Evolutionary conservation across 2,797 vertebrate species (phyloP).

Genomic region (Pangasius sanitwongsei): DNA sequence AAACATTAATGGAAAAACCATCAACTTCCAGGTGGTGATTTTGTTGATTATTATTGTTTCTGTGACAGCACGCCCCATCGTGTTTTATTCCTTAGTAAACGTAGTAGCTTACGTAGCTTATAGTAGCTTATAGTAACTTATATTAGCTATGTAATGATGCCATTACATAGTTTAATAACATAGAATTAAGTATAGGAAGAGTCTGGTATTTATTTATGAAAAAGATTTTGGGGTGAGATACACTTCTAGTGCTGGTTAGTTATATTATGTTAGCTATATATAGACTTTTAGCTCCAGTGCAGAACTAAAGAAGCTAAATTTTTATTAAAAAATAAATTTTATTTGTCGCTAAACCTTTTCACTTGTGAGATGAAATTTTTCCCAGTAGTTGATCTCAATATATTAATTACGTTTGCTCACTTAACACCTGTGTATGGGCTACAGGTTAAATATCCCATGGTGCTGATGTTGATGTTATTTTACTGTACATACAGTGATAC

Average conservation of each 20-base stretch:
- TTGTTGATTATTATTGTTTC: background rate
- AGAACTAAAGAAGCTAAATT: background rate
- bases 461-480: slow-evolving; percentile 17
- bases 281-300: background rate
- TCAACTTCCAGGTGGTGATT: background rate
- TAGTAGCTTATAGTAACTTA: too few species aligned
- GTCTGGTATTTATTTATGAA: background rate
- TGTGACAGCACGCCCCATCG: background rate
- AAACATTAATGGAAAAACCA: background rate
- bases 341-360: background rate
- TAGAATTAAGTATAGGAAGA: background rate
- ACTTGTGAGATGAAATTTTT: background rate
- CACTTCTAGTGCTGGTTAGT: background rate
- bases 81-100: background rate
- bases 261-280: background rate
- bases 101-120: too few species aligned
- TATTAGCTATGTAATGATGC: background rate
- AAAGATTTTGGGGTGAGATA: background rate
- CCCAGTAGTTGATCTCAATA: background rate
- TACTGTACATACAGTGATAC: slow-evolving; percentile 36
- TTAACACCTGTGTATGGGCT: slow-evolving; percentile 5
- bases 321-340: background rate
- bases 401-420: slow-evolving; percentile 15
- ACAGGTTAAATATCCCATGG: slow-evolving; percentile 13
- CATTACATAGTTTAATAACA: background rate